Conservation (phyloP, 2,797 vertebrate species). For the Vultur gryphus region DNA sequence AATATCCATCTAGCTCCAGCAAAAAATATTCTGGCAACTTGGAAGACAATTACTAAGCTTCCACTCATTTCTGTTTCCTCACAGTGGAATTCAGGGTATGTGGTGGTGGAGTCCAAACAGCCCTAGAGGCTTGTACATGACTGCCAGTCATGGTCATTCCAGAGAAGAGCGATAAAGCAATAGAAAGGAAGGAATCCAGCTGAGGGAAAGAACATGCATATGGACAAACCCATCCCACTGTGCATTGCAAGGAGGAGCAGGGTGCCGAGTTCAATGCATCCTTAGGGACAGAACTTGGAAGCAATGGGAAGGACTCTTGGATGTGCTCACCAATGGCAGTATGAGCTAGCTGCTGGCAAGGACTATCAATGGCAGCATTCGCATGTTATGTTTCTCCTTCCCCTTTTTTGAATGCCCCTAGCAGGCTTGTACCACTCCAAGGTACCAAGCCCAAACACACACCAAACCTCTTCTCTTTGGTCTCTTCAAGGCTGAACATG, state of each 20-base stretch:
- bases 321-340: background rate
- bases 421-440: background rate
- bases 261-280: background rate
- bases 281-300: background rate
- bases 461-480: background rate
- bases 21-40: conserved; percentile 9
- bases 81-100: conserved; percentile 4
- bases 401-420: background rate
- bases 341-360: conserved; percentile 1
- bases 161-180: background rate
- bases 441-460: background rate
- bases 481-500: background rate
- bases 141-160: background rate
- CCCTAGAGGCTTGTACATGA: background rate
- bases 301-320: background rate
- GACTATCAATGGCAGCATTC: background rate
- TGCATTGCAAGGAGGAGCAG: background rate
- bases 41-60: background rate
- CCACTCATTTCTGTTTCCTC: background rate
- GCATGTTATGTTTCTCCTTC: background rate
- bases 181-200: background rate
- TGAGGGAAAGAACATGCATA: background rate
- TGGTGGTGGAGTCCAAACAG: background rate
- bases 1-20: background rate
- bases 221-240: background rate